Evolutionary conservation across 2,113 vertebrate genomes (phyloP).

Genomic region (Arenaria interpres): DNA sequence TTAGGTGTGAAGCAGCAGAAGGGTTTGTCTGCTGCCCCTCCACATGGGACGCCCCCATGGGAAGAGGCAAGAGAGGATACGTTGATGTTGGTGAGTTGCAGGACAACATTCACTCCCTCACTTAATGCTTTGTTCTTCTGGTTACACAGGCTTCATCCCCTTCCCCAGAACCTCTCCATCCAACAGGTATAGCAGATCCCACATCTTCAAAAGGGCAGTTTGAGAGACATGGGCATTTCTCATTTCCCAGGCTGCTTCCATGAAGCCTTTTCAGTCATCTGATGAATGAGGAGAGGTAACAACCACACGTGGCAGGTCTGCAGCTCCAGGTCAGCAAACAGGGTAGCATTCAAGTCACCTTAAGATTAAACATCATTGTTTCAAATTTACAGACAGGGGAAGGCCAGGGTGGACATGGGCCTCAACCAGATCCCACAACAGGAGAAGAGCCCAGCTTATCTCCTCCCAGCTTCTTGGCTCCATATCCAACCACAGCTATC

Average conservation of each 20-base stretch:
- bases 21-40: not conserved
- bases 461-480: not conserved
- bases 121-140: not conserved
- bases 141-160: not conserved
- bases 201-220: not conserved
- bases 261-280: not conserved
- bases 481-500: not conserved
- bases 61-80: not conserved
- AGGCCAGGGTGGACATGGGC: accelerated
- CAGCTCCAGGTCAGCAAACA: not conserved
- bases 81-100: not conserved
- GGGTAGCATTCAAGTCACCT: not conserved
- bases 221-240: not conserved
- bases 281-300: not conserved
- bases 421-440: not conserved
- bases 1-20: not conserved
- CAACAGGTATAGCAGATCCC: not conserved
- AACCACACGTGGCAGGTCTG: not conserved
- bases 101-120: not conserved
- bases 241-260: not conserved
- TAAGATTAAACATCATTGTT: not conserved
- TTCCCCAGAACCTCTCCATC: not conserved
- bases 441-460: not conserved
- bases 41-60: not conserved
- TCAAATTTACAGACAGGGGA: not conserved